Conservation (phyloP, 2,113 vertebrate genomes). For the Sus scrofa region T2T-Sscrofa CM000817.6:166596001-166596500, state of each 20-base stretch:
- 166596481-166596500: background rate
- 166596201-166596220: background rate
- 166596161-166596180: background rate
- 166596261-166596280: background rate
- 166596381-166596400: background rate
- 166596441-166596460: background rate
- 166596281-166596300: background rate
- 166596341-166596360: background rate
- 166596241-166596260: background rate
- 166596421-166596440: background rate
- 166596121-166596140: background rate
- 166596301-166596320: background rate
- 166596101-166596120: background rate
- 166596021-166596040: slow-evolving; percentile 30
- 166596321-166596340: background rate
- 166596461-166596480: background rate
- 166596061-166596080: slow-evolving; percentile 7
- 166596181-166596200: slow-evolving; percentile 7
- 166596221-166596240: slow-evolving; percentile 7
- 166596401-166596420: background rate
- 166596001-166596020: background rate
- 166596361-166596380: background rate
- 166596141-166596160: slow-evolving; percentile 32
- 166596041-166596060: background rate
- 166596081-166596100: background rate